These are phyloP conservation scores for Ophonus ardosiacus DNA, from an alignment of 2,888 invertebrate species.

Conservation along the genomic window DNA sequence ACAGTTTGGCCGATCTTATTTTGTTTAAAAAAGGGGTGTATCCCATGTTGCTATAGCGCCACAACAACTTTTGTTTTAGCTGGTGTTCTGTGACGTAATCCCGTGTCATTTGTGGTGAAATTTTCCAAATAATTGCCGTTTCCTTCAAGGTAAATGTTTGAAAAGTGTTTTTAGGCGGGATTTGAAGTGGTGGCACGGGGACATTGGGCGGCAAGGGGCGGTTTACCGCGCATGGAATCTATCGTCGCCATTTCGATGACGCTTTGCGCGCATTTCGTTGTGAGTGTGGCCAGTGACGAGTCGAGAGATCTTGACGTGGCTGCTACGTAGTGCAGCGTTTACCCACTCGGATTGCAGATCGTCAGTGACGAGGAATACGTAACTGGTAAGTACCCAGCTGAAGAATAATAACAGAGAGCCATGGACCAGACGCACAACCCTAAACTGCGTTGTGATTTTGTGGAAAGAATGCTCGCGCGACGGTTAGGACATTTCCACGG, in stretches of 20 bases:
- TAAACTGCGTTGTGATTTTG: slow-evolving; percentile 56
- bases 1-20: slow-evolving; percentile 30
- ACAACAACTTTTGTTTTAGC: no score
- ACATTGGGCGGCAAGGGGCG: slow-evolving; percentile 75
- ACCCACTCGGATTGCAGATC: slow-evolving; percentile 96
- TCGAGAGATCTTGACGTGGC: slow-evolving; percentile 93
- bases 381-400: slow-evolving; percentile 90
- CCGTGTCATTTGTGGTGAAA: background rate
- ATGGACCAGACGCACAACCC: slow-evolving; percentile 74
- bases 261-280: slow-evolving; percentile 81
- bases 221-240: slow-evolving; percentile 76
- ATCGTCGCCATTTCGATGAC: slow-evolving; percentile 85
- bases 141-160: background rate
- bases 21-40: background rate
- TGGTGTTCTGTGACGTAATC: background rate
- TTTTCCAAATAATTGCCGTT: background rate
- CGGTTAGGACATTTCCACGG: slow-evolving; percentile 72
- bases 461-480: slow-evolving; percentile 71
- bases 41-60: background rate
- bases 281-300: slow-evolving; percentile 89
- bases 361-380: slow-evolving; percentile 97
- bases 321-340: slow-evolving; percentile 94
- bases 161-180: slow-evolving; percentile 9
- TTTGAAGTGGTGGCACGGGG: slow-evolving; percentile 41
- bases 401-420: slow-evolving; percentile 81